These are phyloP conservation scores for Tachina lurida DNA, from an alignment of 2,888 invertebrate species.

Conservation along the genomic window DNA sequence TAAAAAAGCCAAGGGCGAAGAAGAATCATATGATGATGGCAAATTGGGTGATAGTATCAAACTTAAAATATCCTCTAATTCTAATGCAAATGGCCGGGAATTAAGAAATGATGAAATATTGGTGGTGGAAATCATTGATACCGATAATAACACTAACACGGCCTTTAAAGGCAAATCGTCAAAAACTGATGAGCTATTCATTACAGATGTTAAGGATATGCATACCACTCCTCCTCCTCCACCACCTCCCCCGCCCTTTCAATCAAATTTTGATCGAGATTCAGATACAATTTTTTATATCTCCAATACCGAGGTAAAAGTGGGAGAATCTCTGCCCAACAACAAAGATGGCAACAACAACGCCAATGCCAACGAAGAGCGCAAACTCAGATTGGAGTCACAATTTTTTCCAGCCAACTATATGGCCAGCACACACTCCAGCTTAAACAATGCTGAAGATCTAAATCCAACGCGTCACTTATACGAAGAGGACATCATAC, in stretches of 20 bases:
- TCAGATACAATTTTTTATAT: conserved; percentile 83
- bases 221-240: conserved; percentile 75
- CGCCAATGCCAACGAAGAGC: conserved; percentile 71
- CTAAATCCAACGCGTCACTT: conserved; percentile 71
- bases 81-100: conserved; percentile 71
- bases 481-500: conserved; percentile 82
- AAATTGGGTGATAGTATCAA: conserved; percentile 60
- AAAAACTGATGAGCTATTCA: conserved; percentile 79
- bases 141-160: conserved; percentile 77
- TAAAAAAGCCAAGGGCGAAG: conserved; percentile 3
- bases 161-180: conserved; percentile 72
- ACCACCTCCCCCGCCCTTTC: conserved; percentile 75
- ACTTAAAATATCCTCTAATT: conserved; percentile 58
- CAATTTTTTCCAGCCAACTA: conserved; percentile 82
- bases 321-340: conserved; percentile 81
- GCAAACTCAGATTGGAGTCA: conserved; percentile 78
- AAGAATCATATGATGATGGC: conserved; percentile 46
- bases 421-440: conserved; percentile 72
- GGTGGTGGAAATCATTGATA: conserved; percentile 81
- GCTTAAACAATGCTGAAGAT: conserved; percentile 49
- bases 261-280: conserved; percentile 79
- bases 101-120: conserved; percentile 79
- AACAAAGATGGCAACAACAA: conserved; percentile 52
- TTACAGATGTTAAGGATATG: conserved; percentile 76
- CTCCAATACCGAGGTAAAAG: conserved; percentile 83